Evolutionary conservation across 1,140 invertebrate species (phyloP).

Genomic region (Lepidotrigona ventralis): DNA sequence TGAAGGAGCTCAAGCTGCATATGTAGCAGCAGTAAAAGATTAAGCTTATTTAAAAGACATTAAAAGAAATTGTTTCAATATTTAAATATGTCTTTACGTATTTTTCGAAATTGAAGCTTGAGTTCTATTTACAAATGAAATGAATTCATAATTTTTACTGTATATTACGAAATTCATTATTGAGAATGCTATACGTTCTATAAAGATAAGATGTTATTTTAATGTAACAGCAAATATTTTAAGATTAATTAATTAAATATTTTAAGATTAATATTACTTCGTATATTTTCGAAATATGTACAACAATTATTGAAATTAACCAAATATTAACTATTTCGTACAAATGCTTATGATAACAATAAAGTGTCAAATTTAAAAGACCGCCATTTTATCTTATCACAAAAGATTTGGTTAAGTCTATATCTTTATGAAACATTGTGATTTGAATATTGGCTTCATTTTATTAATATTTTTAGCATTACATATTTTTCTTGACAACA

Average conservation of each 20-base stretch:
- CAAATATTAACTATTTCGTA: not conserved
- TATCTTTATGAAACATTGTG: conserved; percentile 24
- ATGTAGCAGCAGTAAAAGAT: not conserved
- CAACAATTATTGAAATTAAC: not conserved
- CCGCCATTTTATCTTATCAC: conserved; percentile 49
- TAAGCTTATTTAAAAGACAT: not conserved
- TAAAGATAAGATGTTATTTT: too few relatives aligned
- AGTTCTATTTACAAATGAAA: not conserved
- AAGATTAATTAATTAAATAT: too few relatives aligned
- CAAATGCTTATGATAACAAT: not conserved
- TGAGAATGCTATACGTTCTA: not conserved
- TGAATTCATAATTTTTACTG: not conserved
- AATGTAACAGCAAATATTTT: not conserved
- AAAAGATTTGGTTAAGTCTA: conserved; percentile 40
- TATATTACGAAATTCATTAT: not conserved
- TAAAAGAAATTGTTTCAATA: not conserved
- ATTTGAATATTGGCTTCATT: conserved; percentile 1
- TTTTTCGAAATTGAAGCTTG: not conserved
- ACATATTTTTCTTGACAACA: not conserved
- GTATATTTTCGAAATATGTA: not conserved
- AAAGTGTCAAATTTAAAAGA: conserved; percentile 47
- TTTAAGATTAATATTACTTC: not conserved
- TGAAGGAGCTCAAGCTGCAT: not conserved
- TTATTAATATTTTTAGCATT: not conserved
- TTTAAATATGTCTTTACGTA: not conserved